Base-by-base conservation (phyloP, 2,888 invertebrate species). In the Zygothrica quintamaculata region DNA sequence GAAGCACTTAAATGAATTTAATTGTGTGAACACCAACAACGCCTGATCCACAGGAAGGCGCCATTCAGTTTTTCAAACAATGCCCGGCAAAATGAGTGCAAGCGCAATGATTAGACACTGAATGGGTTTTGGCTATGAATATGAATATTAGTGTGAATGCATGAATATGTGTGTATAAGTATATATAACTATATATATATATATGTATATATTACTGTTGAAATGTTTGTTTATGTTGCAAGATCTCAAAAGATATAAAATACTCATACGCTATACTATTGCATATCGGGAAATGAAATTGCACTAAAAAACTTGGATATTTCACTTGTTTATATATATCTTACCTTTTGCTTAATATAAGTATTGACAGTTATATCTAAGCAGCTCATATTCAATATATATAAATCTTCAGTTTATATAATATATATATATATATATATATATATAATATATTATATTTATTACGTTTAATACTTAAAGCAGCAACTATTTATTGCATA, bases 1-100 rank as follows among this genome's bases (percentile, higher is more conserved):
- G 77, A 87, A 81, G 86, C 81, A 79, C 76, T 87, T 87, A 87
- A 87, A 87, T 86, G 79, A 81, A 87, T 87, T 85, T 84, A 87
- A 87, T 87, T 87, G 87, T 87, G 87, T 76, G 87, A 87, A 87
- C 65, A 34, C 15, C 44, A 37, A 37, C 34, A 12, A 50, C 42
- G 64, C 47, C 36, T 43, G 43, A 31, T 39, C 51, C 56, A 46
- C 33, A 47, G 70, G 42, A 70, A 68, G 68, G 68, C 62, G 62
- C 62, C 70, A 59, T 72, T 70, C 72, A 71, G 73, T 50, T 67
- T 61, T 60, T 53, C 77, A 79, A 76, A 85, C 86, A 82, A 85
- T 84, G 62, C 58, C 56, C 22, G 48, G 52, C 59, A 61, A 80
- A 74, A 74, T 74, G 74, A 74, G 74, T 68, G 69, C 74, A 74